These are phyloP conservation scores for Isurus oxyrinchus DNA, from an alignment of 2,113 vertebrate species.

Conservation along the genomic window DNA sequence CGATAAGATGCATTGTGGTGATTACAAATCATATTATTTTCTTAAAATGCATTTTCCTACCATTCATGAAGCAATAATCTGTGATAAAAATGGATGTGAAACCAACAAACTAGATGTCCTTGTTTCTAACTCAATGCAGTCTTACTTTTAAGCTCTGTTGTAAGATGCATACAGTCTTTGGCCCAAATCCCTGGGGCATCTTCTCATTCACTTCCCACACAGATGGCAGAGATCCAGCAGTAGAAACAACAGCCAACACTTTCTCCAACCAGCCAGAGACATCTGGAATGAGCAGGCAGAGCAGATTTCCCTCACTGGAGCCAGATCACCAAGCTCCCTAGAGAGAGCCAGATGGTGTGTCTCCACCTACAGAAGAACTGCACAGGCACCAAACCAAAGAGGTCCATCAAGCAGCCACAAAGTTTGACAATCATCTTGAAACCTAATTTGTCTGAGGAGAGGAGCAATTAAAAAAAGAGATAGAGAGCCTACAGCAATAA, in stretches of 20 bases:
- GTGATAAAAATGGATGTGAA: not conserved
- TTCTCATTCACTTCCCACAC: slow-evolving; percentile 3
- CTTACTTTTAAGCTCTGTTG: not conserved
- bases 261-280: slow-evolving; percentile 21
- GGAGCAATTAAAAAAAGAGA: not conserved
- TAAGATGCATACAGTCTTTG: not conserved
- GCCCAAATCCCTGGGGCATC: not conserved
- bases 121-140: not conserved
- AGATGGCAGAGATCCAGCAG: not conserved
- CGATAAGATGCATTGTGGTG: not conserved
- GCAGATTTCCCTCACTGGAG: not conserved
- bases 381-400: not conserved
- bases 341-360: slow-evolving; percentile 18
- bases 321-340: not conserved
- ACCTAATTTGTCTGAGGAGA: not conserved
- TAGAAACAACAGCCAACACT: not conserved
- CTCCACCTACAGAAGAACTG: not conserved
- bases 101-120: not conserved
- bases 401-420: slow-evolving; percentile 7
- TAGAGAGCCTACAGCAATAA: not conserved
- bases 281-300: slow-evolving; percentile 13
- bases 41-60: not conserved
- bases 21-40: not conserved
- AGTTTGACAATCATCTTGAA: not conserved
- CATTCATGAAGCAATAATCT: not conserved